These are phyloP conservation scores for Champsocephalus gunnari DNA, from an alignment of 2,797 vertebrate species.

Conservation along the genomic window DNA sequence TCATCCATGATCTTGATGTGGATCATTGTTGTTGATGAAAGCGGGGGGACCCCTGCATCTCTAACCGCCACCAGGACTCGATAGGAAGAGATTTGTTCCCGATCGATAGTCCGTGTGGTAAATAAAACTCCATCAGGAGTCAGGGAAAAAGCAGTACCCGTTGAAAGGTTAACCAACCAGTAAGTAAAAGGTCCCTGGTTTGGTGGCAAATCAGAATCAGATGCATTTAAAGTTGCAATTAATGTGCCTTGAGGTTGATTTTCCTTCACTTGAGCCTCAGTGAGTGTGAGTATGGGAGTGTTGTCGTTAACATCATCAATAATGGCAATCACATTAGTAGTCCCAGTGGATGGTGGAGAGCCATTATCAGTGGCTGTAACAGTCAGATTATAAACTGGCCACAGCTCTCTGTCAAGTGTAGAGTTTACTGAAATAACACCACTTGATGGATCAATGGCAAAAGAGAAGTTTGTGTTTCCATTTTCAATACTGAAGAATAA, in stretches of 20 bases:
- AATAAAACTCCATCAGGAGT: slow-evolving; percentile 81
- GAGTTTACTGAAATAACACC: slow-evolving; percentile 80
- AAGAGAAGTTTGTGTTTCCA: slow-evolving; percentile 81
- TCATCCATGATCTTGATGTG: slow-evolving; percentile 81
- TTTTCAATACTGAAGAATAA: slow-evolving; percentile 79
- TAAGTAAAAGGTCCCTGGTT: slow-evolving; percentile 86
- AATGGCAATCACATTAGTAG: slow-evolving; percentile 73
- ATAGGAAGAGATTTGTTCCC: slow-evolving; percentile 74
- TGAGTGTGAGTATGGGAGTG: slow-evolving; percentile 74
- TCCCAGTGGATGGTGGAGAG: slow-evolving; percentile 81
- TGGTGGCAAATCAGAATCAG: slow-evolving; percentile 81
- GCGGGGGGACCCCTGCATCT: slow-evolving; percentile 80
- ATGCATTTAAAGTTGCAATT: slow-evolving; percentile 77
- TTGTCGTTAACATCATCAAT: slow-evolving; percentile 85
- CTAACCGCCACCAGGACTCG: slow-evolving; percentile 72
- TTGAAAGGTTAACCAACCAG: slow-evolving; percentile 72
- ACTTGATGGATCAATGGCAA: slow-evolving; percentile 75
- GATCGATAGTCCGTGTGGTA: slow-evolving; percentile 77
- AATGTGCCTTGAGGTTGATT: slow-evolving; percentile 83
- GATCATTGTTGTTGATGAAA: slow-evolving; percentile 79
- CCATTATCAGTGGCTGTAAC: slow-evolving; percentile 81
- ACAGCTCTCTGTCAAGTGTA: slow-evolving; percentile 83
- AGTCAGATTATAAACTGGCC: slow-evolving; percentile 83
- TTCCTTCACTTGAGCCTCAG: slow-evolving; percentile 78
- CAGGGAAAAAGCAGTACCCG: slow-evolving; percentile 73